A percentile compares a stretch with the other conserved stretches of the same genome.
Conservation (phyloP, 2,888 invertebrate genomes). For the Tortrix viridana region DNA sequence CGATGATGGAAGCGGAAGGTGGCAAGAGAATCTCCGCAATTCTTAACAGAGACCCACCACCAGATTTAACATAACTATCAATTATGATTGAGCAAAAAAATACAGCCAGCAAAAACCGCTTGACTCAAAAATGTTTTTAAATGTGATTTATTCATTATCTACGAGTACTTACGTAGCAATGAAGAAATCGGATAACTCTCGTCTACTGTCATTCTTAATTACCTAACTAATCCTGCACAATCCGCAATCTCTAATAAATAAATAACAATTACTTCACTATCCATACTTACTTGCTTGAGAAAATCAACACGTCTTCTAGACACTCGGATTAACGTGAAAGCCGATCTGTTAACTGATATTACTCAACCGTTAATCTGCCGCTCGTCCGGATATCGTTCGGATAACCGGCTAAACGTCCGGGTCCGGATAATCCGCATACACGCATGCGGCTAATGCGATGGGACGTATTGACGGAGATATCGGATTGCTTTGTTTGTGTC, state of each 20-base stretch:
- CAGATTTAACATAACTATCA: no score
- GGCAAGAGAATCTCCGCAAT: no score
- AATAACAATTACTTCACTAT: slow-evolving; percentile 18
- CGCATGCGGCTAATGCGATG: slow-evolving; percentile 27
- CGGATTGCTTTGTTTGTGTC: slow-evolving; percentile 29
- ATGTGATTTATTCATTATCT: no score
- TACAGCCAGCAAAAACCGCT: no score
- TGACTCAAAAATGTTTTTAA: no score
- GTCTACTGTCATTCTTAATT: slow-evolving; percentile 12
- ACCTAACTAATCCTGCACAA: slow-evolving; percentile 16
- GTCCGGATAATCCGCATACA: slow-evolving; percentile 21
- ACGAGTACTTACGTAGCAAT: no score
- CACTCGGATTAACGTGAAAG: slow-evolving; percentile 54
- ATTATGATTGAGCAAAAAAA: no score
- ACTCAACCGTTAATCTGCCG: slow-evolving; percentile 56
- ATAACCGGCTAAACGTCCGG: slow-evolving; percentile 27
- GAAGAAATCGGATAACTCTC: no score
- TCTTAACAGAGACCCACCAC: no score
- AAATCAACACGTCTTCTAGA: slow-evolving; percentile 54
- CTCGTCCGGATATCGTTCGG: slow-evolving; percentile 24
- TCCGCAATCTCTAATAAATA: slow-evolving; percentile 10
- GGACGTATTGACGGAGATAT: slow-evolving; percentile 20
- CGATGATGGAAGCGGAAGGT: no score
- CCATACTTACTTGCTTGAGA: slow-evolving; percentile 38
- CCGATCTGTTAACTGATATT: slow-evolving; percentile 66